Percentiles rank a stretch among this genome's conserved stretches.
Conservation (phyloP, 2,797 vertebrate genomes). For the Megalops cyprinoides region DNA sequence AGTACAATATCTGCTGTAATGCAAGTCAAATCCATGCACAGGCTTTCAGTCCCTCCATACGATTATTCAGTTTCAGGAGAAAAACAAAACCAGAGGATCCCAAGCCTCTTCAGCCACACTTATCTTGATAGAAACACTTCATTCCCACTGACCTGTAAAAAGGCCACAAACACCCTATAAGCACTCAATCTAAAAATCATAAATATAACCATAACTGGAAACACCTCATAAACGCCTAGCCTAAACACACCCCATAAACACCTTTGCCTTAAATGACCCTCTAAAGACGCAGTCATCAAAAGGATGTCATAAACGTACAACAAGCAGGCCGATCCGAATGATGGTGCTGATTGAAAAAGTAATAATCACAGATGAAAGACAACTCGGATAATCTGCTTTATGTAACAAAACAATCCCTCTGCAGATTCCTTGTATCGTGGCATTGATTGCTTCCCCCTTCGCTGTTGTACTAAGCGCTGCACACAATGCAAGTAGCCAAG, state of each 20-base stretch:
- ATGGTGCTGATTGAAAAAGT: not conserved
- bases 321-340: not conserved
- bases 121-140: not conserved
- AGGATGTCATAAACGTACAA: not conserved
- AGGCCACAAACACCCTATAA: not conserved
- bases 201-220: too few species aligned
- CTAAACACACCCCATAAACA: not conserved
- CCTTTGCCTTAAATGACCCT: too few species aligned
- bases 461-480: not conserved
- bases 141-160: not conserved
- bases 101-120: not conserved
- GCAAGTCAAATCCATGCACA: not conserved
- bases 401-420: not conserved
- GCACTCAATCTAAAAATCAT: not conserved
- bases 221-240: too few species aligned
- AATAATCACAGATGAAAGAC: not conserved
- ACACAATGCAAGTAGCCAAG: not conserved
- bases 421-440: not conserved
- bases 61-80: not conserved
- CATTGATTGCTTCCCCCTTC: not conserved
- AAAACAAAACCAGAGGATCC: too few species aligned
- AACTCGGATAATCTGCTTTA: slow-evolving; percentile 10
- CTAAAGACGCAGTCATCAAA: not conserved
- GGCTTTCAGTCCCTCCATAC: not conserved
- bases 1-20: not conserved